Evolutionary conservation across 2,113 vertebrate genomes (phyloP), one percentile per base, ranked within the genome.

Genomic region (Oryzias melastigma): DNA sequence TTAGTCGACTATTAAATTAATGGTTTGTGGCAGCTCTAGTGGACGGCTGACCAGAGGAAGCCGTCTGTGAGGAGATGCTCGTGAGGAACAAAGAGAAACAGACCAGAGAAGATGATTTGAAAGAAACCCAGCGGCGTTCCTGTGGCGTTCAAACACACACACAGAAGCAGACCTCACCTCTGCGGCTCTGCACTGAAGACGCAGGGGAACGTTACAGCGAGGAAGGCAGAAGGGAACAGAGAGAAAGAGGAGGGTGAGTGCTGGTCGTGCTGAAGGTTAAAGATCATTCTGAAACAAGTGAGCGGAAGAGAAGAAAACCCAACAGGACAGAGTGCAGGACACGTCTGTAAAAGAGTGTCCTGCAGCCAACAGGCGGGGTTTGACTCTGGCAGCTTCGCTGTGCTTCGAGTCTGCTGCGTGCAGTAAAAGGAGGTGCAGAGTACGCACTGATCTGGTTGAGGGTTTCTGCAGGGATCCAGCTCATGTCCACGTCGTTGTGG

Each of bases 391-490:
- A 27, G 25, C 5, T 27, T 27, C 25, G 22, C 22, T 2, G 27
- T 29, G 27, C 27, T 29, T 29, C 27, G 1, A 22, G 27, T 27
- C 27, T 27, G 5, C 27, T 27, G 27, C 27, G 27, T 27, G 27
- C 27, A 35, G 29, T 10, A 24, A 12, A 1, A 0, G 7, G n/a
- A 15, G 6, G 14, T 35, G 19, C 29, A 46, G 24, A 12, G 5
- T 8, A 96, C 96, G 89, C 91, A 99, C 97, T 98, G 87, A 98
- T 98, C 82, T 98, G 96, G 91, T 97, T 98, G 72, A 99, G 91
- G 17, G 97, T 99, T 83, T 99, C 97, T 78, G 96, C 93, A 19
- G 97, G 97, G 88, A 98, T 98, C 97, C 97, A 99, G 84, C 97
- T 98, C 93, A 98, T 93, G 71, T 99, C 97, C 7, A 99, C 97